Evolutionary conservation across 2,797 vertebrate species (phyloP).

Genomic region (Tangara arthus): DNA sequence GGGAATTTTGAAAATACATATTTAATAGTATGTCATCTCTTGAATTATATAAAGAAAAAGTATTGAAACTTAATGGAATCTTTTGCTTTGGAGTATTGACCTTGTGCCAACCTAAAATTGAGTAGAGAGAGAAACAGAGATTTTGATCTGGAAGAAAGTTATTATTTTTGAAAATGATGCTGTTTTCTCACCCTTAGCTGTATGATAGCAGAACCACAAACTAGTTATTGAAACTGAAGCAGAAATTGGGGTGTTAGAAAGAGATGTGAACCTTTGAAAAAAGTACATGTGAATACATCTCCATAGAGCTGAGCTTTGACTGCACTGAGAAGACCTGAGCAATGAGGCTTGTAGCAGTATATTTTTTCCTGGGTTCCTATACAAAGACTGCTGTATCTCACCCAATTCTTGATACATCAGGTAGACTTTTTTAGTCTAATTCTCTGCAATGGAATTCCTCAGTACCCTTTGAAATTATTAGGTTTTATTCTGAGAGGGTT

Average conservation of each 20-base stretch:
- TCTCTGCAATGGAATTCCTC: neutral
- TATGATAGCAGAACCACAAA: neutral
- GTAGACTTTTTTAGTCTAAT: neutral
- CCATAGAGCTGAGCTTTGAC: neutral
- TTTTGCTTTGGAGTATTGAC: slow-evolving; percentile 15
- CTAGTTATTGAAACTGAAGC: neutral
- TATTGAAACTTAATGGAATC: neutral
- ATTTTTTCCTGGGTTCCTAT: neutral
- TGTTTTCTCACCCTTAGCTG: neutral
- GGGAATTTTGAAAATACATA: neutral
- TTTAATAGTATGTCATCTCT: neutral
- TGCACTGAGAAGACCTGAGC: neutral
- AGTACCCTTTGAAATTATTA: neutral
- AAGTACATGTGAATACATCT: neutral
- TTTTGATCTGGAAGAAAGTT: neutral
- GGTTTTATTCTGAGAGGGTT: neutral
- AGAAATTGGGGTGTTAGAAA: neutral
- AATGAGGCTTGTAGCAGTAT: neutral
- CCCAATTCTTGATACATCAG: neutral
- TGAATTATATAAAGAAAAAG: neutral
- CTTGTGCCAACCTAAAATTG: neutral
- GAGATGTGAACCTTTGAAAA: neutral
- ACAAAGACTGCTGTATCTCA: neutral
- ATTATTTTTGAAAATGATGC: neutral
- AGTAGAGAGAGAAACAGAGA: neutral